phyloP scores from a whole-genome alignment of 2,888 invertebrate species.

The Stenodema calcarata region DNA sequence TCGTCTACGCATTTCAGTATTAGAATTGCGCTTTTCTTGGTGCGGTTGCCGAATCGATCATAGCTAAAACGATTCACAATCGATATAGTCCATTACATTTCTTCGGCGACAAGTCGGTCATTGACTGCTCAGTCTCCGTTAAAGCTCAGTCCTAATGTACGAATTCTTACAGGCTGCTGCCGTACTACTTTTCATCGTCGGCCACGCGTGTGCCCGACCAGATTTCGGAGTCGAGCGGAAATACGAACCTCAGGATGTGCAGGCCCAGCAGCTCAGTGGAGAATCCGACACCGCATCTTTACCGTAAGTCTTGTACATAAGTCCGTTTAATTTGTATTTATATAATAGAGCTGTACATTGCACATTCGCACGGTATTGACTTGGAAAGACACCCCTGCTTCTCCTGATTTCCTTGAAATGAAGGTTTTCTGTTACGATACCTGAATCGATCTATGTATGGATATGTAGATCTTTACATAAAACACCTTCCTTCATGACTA shows the following conservation, averaged over 20 bases:
- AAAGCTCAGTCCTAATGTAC: background rate
- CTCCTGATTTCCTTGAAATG: background rate
- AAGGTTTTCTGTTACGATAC: background rate
- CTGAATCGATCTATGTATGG: background rate
- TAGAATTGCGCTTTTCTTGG: background rate
- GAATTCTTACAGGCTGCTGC: slow-evolving; percentile 18
- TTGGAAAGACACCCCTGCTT: background rate
- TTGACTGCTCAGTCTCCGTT: background rate
- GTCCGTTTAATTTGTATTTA: background rate
- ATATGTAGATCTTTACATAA: too few relatives aligned
- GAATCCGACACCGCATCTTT: slow-evolving; percentile 29
- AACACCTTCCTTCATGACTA: background rate
- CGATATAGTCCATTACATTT: background rate
- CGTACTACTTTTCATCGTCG: slow-evolving; percentile 10
- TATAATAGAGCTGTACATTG: background rate
- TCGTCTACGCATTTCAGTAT: too few relatives aligned
- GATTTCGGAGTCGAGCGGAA: background rate
- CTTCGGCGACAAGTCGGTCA: background rate
- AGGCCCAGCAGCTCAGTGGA: background rate
- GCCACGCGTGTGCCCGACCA: background rate
- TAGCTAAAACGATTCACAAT: background rate
- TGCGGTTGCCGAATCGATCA: background rate
- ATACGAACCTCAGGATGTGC: slow-evolving; percentile 6
- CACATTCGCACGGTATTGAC: background rate
- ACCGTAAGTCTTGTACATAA: slow-evolving; percentile 28